Conservation (phyloP, 2,888 invertebrate species). For the Idaea dimidiata region DNA sequence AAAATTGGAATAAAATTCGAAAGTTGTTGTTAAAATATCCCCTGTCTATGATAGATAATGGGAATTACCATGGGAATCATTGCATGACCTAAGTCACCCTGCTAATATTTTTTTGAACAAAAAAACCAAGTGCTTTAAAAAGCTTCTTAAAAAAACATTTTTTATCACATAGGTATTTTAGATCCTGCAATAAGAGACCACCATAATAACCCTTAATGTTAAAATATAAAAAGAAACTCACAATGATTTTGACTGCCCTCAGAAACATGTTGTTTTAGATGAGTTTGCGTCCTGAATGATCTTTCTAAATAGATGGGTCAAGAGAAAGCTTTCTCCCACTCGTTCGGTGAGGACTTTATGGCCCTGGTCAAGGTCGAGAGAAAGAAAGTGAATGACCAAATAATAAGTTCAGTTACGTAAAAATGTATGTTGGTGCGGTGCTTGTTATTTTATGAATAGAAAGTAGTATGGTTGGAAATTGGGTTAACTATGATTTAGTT, state of each 20-base stretch:
- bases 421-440: neutral
- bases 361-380: constrained; percentile 33
- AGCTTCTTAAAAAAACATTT: too few relatives aligned
- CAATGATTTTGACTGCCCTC: constrained; percentile 15
- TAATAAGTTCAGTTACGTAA: constrained; percentile 20
- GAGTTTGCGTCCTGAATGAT: constrained; percentile 15
- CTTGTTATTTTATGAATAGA: neutral
- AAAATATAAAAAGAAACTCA: constrained; percentile 10
- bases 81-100: too few relatives aligned
- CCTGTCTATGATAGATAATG: too few relatives aligned
- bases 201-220: neutral
- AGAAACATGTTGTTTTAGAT: constrained; percentile 20
- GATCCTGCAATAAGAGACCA: too few relatives aligned
- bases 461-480: neutral
- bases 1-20: too few relatives aligned
- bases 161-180: too few relatives aligned
- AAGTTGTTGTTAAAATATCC: too few relatives aligned
- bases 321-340: constrained; percentile 51
- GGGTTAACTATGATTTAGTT: neutral
- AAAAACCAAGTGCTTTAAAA: too few relatives aligned
- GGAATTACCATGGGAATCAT: too few relatives aligned
- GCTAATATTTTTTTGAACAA: too few relatives aligned
- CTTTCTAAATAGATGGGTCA: constrained; percentile 11
- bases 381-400: constrained; percentile 31
- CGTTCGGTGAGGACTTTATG: constrained; percentile 15